Base-by-base conservation (phyloP, 2,113 vertebrate genomes). In the Lota lota region DNA sequence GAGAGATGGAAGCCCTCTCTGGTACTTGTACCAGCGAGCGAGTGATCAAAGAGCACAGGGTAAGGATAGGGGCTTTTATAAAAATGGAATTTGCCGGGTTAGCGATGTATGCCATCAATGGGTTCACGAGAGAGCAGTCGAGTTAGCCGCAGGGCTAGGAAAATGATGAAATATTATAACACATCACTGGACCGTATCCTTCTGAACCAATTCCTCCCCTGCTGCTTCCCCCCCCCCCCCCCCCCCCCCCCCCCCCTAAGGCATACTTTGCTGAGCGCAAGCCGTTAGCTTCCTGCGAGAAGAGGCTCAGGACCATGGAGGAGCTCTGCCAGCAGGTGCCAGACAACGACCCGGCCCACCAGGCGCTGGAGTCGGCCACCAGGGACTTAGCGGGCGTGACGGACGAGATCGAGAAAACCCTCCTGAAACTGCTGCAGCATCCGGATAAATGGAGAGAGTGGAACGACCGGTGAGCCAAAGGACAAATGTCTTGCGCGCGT, bases 381-480 rank as follows among this genome's bases (percentile, higher is more conserved):
- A 67, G 22, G 22, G 80, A 82, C 2, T 86, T 95, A 21, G 92
- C 84, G 50, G 94, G 95, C 4, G 90, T 97, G 69, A 84, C 85
- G 70, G 89, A 84, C 36, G 90, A 93, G 71, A 93, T 97, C 59
- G 90, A 88, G 28, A 80, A 66, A 72, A 91, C 91, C 1, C 89
- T 92, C 10, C 3, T 69, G 47, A 92, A 92, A 73, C 88, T 99
- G n/a, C 83, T 91, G 79, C 92, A 93, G 64, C 87, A 94, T 67
- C 93, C 93, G 0, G 94, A 97, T 82, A 95, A 94, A 82, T 99
- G 97, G 97, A 93, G 91, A 78, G 90, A 93, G 77, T 99, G 95
- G 69, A 85, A 85, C 1, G 86, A 86, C 80, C 97, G 95, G 97
- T 98, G 85, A 74, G 67, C 17, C 7, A 6, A 6, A 7, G 12